phyloP scores from a whole-genome alignment of 2,888 invertebrate genomes.

The Pardosa pseudoannulata region DNA sequence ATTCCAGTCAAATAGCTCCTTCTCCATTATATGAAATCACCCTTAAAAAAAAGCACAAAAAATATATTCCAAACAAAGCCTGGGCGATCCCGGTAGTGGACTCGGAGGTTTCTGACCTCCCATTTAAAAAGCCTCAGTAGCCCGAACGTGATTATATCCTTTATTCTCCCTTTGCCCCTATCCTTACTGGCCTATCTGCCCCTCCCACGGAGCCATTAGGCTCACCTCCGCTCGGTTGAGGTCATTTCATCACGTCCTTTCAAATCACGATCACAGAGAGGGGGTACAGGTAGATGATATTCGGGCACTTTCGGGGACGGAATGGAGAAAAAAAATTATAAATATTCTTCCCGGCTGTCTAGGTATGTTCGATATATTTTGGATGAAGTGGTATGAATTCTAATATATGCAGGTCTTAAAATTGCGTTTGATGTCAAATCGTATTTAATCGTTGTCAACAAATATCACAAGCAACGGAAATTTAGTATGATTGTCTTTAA shows the following conservation, averaged over 20 bases:
- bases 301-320: not conserved
- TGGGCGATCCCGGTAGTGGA: slow-evolving; percentile 64
- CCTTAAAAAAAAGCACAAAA: slow-evolving; percentile 2
- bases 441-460: too few relatives aligned
- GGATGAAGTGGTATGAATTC: too few relatives aligned
- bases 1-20: slow-evolving; percentile 1
- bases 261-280: slow-evolving; percentile 43
- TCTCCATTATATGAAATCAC: slow-evolving; percentile 10
- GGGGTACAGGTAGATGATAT: not conserved
- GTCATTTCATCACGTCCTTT: slow-evolving; percentile 63
- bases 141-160: slow-evolving; percentile 65
- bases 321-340: not conserved
- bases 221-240: slow-evolving; percentile 34
- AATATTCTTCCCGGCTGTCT: not conserved
- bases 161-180: slow-evolving; percentile 62
- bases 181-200: slow-evolving; percentile 45
- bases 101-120: slow-evolving; percentile 54
- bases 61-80: slow-evolving; percentile 27
- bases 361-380: not conserved
- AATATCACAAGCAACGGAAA: too few relatives aligned
- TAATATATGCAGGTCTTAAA: too few relatives aligned
- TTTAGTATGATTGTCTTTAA: too few relatives aligned
- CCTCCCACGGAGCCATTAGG: slow-evolving; percentile 60
- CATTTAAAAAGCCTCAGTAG: slow-evolving; percentile 54
- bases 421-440: too few relatives aligned